Evolutionary conservation across 1,140 invertebrate genomes (phyloP).

Genomic region (Trachymyrmex cornetzi): DNA sequence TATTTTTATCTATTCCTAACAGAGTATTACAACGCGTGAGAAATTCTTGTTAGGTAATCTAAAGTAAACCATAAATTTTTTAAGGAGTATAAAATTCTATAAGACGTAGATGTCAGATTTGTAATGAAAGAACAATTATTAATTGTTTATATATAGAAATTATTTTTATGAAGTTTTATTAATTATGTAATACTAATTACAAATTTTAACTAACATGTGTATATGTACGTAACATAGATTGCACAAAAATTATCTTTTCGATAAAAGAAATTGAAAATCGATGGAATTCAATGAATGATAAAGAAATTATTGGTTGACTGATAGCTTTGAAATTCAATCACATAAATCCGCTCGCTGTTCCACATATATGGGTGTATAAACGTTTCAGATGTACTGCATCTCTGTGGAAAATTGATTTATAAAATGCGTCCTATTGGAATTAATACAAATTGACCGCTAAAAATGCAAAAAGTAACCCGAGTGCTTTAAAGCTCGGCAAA

Average conservation of each 20-base stretch:
- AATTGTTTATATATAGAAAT: background rate
- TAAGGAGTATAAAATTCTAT: background rate
- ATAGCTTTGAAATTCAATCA: constrained; percentile 41
- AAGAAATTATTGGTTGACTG: constrained; percentile 43
- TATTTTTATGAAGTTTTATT: background rate
- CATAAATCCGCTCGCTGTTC: constrained; percentile 6
- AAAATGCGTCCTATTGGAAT: constrained; percentile 48
- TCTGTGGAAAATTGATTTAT: constrained; percentile 12
- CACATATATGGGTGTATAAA: constrained; percentile 23
- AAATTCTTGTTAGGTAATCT: background rate
- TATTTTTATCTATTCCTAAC: background rate
- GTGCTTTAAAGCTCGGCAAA: background rate
- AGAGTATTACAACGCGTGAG: background rate
- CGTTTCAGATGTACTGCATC: background rate
- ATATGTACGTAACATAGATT: background rate
- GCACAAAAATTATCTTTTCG: constrained; percentile 1
- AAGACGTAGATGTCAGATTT: background rate
- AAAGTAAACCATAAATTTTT: background rate
- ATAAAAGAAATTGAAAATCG: constrained; percentile 18
- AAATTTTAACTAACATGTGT: background rate
- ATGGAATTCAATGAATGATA: background rate
- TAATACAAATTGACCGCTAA: constrained; percentile 35
- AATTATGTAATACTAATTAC: no score
- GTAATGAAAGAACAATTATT: background rate
- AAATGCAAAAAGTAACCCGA: constrained; percentile 9